Percentiles rank a stretch among this genome's conserved stretches.
Evolutionary conservation across 2,797 vertebrate genomes (phyloP).

Genomic region (Spea hammondii): DNA sequence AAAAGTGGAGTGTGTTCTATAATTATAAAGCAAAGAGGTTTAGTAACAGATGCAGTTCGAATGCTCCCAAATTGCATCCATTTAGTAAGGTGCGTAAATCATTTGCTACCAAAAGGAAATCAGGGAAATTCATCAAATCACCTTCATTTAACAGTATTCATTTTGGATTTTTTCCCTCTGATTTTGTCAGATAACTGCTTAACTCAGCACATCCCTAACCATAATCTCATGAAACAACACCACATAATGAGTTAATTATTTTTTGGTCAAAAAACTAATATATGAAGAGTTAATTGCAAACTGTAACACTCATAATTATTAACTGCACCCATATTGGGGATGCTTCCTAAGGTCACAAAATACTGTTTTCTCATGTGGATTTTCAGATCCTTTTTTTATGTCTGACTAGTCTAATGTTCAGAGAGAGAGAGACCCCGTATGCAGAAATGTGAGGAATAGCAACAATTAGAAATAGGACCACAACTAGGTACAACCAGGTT

Average conservation of each 20-base stretch:
- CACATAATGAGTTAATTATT: not conserved
- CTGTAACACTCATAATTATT: no score
- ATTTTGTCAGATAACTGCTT: slow-evolving; percentile 34
- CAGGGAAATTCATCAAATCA: slow-evolving; percentile 42
- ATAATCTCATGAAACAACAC: not conserved
- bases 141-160: slow-evolving; percentile 26
- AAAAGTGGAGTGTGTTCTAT: slow-evolving; percentile 45
- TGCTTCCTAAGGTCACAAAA: no score
- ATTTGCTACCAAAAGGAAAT: slow-evolving; percentile 43
- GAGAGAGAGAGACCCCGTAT: no score
- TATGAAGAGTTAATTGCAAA: no score
- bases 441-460: no score
- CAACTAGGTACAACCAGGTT: no score
- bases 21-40: slow-evolving; percentile 46
- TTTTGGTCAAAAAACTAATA: no score
- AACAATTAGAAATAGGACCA: no score
- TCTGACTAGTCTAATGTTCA: no score
- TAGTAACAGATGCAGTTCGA: slow-evolving; percentile 40
- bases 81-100: slow-evolving; percentile 44
- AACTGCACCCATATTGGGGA: no score
- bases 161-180: slow-evolving; percentile 23
- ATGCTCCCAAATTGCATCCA: slow-evolving; percentile 42
- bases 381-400: no score
- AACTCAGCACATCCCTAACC: slow-evolving; percentile 5
- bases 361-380: no score